Evolutionary conservation across 2,797 vertebrate species (phyloP).

Genomic region (Orestias chungarensis): DNA sequence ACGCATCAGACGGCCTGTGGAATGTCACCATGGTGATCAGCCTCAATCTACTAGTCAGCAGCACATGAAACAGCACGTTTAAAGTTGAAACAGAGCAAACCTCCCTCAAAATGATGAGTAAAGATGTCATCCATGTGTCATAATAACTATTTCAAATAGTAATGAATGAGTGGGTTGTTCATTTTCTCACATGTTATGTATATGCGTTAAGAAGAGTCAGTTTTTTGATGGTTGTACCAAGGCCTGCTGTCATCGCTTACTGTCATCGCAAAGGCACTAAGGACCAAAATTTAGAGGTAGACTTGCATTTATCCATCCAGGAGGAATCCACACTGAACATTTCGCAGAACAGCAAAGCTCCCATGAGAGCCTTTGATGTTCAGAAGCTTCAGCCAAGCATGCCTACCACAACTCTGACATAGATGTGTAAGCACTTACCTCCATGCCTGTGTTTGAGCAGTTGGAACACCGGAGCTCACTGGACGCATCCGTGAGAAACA

Average conservation of each 20-base stretch:
- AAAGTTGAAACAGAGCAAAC: too few species aligned
- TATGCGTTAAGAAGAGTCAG: background rate
- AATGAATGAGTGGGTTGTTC: too few species aligned
- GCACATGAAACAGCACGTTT: too few species aligned
- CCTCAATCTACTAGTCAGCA: too few species aligned
- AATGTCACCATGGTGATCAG: too few species aligned
- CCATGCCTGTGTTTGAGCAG: conserved; percentile 9
- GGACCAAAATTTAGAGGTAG: background rate
- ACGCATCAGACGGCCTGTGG: too few species aligned
- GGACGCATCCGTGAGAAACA: conserved; percentile 38
- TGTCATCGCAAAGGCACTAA: conserved; percentile 4
- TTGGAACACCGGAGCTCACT: conserved; percentile 15
- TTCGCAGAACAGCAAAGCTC: background rate
- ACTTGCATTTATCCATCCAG: background rate
- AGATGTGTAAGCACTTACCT: background rate
- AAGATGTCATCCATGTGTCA: too few species aligned
- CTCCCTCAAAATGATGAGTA: too few species aligned
- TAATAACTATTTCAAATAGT: too few species aligned
- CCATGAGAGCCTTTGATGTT: background rate
- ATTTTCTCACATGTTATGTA: background rate
- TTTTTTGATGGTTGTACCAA: background rate
- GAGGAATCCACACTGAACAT: conserved; percentile 1
- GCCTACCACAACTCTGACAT: conserved; percentile 6
- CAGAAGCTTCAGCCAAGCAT: conserved; percentile 1
- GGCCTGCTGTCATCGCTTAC: background rate